Evolutionary conservation across 2,888 invertebrate genomes (phyloP).

Genomic region (Glomeris marginata): DNA sequence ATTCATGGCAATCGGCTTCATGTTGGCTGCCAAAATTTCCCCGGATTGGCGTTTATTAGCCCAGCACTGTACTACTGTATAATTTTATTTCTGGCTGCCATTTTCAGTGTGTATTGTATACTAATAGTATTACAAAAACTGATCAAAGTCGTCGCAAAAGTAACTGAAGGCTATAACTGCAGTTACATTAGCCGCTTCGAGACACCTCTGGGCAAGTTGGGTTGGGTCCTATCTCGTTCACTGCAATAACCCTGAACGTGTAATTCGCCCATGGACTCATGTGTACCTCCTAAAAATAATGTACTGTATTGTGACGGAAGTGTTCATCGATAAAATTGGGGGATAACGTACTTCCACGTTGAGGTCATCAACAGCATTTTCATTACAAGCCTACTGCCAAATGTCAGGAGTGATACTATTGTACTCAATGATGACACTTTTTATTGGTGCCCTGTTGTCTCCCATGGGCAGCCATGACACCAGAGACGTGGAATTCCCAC

Average conservation of each 20-base stretch:
- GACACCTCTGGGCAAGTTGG: constrained; percentile 68
- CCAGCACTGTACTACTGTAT: no score
- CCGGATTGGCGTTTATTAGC: no score
- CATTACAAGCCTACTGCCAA: constrained; percentile 65
- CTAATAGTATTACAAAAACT: no score
- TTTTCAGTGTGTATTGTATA: no score
- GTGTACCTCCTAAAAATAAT: constrained; percentile 31
- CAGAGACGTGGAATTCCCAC: constrained; percentile 53
- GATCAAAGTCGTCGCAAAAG: constrained; percentile 74
- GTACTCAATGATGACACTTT: constrained; percentile 75
- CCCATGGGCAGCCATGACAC: constrained; percentile 81
- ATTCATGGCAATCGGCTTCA: no score
- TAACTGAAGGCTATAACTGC: constrained; percentile 69
- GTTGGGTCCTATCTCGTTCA: constrained; percentile 87
- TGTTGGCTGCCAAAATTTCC: no score
- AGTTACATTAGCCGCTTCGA: constrained; percentile 68
- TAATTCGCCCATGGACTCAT: constrained; percentile 89
- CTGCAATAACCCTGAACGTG: constrained; percentile 81
- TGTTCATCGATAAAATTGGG: no score
- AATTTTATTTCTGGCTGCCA: no score
- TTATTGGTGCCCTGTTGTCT: constrained; percentile 87
- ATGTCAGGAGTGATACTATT: constrained; percentile 83
- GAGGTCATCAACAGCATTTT: constrained; percentile 55
- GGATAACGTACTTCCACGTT: constrained; percentile 8
- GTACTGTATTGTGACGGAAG: neutral